Base-by-base conservation (phyloP, 2,113 vertebrate species). In the Eulemur macaco region DNA sequence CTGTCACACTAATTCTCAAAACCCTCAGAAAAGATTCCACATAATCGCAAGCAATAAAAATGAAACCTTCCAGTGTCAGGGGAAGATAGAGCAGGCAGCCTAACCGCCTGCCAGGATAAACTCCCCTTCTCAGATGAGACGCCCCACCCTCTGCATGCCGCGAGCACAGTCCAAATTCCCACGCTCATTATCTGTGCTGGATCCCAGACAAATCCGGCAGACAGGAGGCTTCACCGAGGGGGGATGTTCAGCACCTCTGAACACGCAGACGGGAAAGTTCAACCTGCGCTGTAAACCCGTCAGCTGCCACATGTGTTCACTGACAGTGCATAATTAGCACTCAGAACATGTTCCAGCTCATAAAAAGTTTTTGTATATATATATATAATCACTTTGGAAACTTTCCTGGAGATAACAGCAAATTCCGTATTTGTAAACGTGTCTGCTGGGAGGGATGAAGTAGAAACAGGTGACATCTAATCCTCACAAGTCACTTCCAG, bases 281-380 rank as follows among this genome's bases (percentile, higher is more conserved):
- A 92, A n/a, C 91, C 83, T 66, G 52, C 4, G 95, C 86, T 83
- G 96, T 20, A 69, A 96, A 95, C 15, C 85, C 11, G 1, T 58
- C 81, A 78, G 39, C 64, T 94, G 23, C 66, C 93, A 94, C 27
- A 21, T 56, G 60, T 82, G 96, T 93, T 95, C 94, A 86, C 95
- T 93, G 88, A 83, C 91, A 37, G 80, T 13, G 66, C 95, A 96
- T 95, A 97, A 98, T 82, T 86, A 97, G 94, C 87, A 88, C 66
- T 47, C 85, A 45, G 91, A 97, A 85, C 74, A 71, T 11, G 71
- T 42, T 52, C 76, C 66, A 60, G 95, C 27, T 96, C 77, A 10
- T 71, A 47, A 20, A 83, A 94, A 95, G 54, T 54, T 73, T 18
- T 87, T 5, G 34, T 4, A 73, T 7, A 21, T 10, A 71, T 25